A percentile compares a stretch with the other conserved stretches of the same genome.
phyloP scores from a whole-genome alignment of 1,140 invertebrate species.

The Neuroterus valhalla region DNA sequence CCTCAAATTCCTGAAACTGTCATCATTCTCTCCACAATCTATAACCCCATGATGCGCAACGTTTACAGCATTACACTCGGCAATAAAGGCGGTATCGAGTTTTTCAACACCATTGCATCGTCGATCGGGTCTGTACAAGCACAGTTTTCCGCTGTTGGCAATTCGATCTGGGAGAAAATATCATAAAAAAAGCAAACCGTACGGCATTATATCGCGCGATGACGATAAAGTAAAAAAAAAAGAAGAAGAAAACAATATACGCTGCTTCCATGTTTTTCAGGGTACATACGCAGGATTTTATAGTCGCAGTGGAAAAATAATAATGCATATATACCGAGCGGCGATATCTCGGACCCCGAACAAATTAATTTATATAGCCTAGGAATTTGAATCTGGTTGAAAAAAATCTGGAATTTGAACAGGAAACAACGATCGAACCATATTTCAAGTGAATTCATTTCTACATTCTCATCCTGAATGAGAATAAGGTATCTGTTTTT shows the following conservation, averaged over 20 bases:
- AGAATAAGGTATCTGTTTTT: too few relatives aligned
- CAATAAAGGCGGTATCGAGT: conserved; percentile 20
- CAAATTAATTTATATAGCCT: too few relatives aligned
- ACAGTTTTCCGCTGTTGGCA: conserved; percentile 19
- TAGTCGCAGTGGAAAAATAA: not conserved
- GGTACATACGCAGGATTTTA: conserved; percentile 6
- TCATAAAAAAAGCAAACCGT: conserved; percentile 25
- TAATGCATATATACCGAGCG: too few relatives aligned
- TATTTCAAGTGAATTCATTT: too few relatives aligned
- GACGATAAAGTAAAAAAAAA: conserved; percentile 11
- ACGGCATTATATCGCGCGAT: conserved; percentile 4
- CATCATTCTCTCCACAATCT: conserved; percentile 18
- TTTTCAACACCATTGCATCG: conserved; percentile 1
- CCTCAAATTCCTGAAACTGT: not conserved
- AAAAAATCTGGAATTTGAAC: too few relatives aligned
- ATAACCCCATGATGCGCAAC: conserved; percentile 12
- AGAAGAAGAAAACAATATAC: not conserved
- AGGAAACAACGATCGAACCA: too few relatives aligned
- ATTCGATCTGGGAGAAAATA: conserved; percentile 5
- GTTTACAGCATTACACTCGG: conserved; percentile 1
- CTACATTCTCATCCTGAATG: too few relatives aligned
- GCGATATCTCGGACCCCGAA: too few relatives aligned
- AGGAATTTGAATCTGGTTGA: too few relatives aligned
- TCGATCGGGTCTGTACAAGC: conserved; percentile 11
- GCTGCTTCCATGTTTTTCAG: not conserved